Percentiles rank a stretch among this genome's conserved stretches.
These are phyloP conservation scores for Calcarius lapponicus DNA, from an alignment of 2,797 vertebrate genomes.

Conservation along the genomic window DNA sequence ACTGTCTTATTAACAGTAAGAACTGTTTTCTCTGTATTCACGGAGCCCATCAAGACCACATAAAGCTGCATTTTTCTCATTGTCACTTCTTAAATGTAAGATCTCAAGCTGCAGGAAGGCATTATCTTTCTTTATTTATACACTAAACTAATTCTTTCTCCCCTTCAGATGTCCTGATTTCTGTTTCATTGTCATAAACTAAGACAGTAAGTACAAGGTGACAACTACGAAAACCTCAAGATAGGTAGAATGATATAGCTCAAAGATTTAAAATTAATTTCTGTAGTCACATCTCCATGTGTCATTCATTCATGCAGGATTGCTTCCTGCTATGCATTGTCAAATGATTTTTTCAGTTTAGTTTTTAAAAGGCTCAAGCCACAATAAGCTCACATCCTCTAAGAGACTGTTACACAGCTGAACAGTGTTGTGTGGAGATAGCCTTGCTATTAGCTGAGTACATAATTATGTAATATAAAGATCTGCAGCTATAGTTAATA, in stretches of 20 bases:
- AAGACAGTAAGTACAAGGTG: background rate
- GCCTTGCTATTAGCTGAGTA: background rate
- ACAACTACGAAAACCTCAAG: background rate
- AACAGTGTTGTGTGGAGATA: background rate
- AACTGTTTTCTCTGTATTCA: background rate
- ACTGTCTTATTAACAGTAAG: background rate
- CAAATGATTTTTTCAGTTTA: background rate
- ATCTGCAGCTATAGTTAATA: background rate
- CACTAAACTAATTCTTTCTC: background rate
- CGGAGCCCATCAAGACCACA: background rate
- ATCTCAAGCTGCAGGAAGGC: background rate
- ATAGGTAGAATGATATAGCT: background rate
- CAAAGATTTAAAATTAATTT: background rate
- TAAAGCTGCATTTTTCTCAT: background rate
- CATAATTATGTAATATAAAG: background rate
- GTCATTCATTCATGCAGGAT: background rate
- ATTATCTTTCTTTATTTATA: background rate
- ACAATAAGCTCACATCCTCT: background rate
- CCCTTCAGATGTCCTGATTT: background rate
- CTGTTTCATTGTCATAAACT: background rate
- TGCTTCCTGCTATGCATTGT: background rate
- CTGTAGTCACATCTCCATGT: background rate
- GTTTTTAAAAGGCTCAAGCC: background rate
- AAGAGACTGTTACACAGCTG: background rate
- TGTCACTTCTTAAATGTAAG: background rate